Evolutionary conservation across 2,797 vertebrate genomes (phyloP).

Genomic region (Pangasius sanitwongsei): DNA sequence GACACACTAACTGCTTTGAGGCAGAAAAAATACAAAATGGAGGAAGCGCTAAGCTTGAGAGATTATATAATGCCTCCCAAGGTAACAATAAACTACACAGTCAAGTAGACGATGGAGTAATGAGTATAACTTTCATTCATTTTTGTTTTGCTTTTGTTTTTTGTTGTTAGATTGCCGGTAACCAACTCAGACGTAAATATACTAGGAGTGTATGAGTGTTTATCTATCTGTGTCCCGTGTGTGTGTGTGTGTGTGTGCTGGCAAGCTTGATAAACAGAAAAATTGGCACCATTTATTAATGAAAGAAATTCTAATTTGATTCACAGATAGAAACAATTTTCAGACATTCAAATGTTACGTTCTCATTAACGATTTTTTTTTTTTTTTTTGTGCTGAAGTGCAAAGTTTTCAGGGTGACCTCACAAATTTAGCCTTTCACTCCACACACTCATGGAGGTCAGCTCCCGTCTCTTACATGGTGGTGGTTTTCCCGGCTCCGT

Average conservation of each 20-base stretch:
- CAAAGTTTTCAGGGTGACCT: neutral
- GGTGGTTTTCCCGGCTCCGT: slow-evolving; percentile 97
- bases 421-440: neutral
- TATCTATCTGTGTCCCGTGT: neutral
- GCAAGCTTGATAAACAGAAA: too few species aligned
- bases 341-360: too few species aligned
- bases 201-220: neutral
- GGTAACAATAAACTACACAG: neutral
- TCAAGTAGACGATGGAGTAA: too few species aligned
- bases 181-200: too few species aligned
- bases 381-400: too few species aligned
- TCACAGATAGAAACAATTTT: too few species aligned
- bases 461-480: slow-evolving; percentile 82
- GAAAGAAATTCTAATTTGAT: too few species aligned
- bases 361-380: neutral
- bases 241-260: too few species aligned
- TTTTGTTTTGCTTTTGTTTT: too few species aligned
- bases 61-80: neutral
- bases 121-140: too few species aligned
- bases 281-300: too few species aligned
- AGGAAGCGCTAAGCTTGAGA: neutral
- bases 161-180: too few species aligned
- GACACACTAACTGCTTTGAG: neutral
- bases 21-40: neutral
- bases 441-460: neutral